Evolutionary conservation across 2,888 invertebrate species (phyloP).

Genomic region (Dryocosmus kuriphilus): DNA sequence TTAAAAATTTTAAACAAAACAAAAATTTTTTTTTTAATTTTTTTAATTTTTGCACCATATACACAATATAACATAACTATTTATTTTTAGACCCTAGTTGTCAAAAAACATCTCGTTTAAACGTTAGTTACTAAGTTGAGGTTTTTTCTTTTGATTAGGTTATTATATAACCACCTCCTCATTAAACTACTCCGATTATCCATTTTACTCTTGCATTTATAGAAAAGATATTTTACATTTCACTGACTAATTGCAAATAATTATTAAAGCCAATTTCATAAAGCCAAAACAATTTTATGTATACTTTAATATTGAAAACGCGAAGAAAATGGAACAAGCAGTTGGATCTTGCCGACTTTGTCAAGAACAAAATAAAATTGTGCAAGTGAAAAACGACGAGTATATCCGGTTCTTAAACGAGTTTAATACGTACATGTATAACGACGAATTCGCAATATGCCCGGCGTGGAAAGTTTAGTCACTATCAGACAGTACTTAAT

Average conservation of each 20-base stretch:
- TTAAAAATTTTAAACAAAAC: too few relatives aligned
- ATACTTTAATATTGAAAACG: background rate
- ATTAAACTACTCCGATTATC: background rate
- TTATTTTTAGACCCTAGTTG: too few relatives aligned
- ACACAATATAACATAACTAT: too few relatives aligned
- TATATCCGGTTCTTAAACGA: background rate
- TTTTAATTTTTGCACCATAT: too few relatives aligned
- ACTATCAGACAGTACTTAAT: background rate
- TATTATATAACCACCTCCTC: background rate
- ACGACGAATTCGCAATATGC: background rate
- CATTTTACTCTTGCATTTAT: too few relatives aligned
- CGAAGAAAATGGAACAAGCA: background rate
- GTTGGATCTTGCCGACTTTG: background rate
- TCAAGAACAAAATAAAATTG: background rate
- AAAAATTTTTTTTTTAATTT: too few relatives aligned
- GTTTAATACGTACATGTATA: background rate
- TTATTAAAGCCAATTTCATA: background rate
- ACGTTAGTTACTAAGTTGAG: too few relatives aligned
- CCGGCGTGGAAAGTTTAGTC: constrained; percentile 1
- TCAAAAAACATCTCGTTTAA: too few relatives aligned
- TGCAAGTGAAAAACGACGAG: background rate
- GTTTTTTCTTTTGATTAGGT: too few relatives aligned
- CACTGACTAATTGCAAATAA: background rate
- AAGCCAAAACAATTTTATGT: too few relatives aligned
- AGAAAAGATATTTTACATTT: background rate